Evolutionary conservation across 2,888 invertebrate genomes (phyloP), one percentile per base, ranked within the genome.

Genomic region (Caenorhabditis afra): DNA sequence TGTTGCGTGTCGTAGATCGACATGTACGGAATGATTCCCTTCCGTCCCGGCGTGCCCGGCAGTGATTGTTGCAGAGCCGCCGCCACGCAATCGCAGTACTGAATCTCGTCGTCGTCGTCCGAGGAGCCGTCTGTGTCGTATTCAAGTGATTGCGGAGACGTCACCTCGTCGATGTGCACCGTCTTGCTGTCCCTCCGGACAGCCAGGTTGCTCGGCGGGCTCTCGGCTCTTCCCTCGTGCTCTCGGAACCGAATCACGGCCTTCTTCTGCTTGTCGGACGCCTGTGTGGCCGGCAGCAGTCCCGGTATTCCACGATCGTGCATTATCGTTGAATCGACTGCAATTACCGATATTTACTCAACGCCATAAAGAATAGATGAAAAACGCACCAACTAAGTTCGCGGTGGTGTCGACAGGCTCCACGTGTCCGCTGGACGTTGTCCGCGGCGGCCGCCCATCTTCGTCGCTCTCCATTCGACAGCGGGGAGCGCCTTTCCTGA

Each of bases 1-100:
- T 85, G 82, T 65, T 86, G 86, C 14, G 81, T 81, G 29, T 89
- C 89, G 79, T 90, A 90, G 23, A 90, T 82, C 10, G 87, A 82
- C 29, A 79, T 77, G 64, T 90, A 90, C 8, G 90, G 90, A 68
- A 90, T 89, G 23, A 87, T 85, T 10, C 87, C 86, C 73, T 85
- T 85, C 64, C 81, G 65, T 61, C 86, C 86, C 20, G 86, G 86
- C 4, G 85, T 85, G 66, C 86, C 86, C 10, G 86, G 86, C 0
- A 86, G 74, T 7, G 74, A 76, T 53, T 85, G 81, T 22, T 81
- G 71, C 12, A 86, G 74, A n/a, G 84, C 84, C 3, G 80, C 84
- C 12, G 82, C 85, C 7, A 86, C 82, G 53, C 86, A 86, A 41
- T 86, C 86, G 61, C 86, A 86, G 53, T 86, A 86, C 53, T 82